phyloP scores from a whole-genome alignment of 2,113 vertebrate species.

The Bos javanicus region DNA sequence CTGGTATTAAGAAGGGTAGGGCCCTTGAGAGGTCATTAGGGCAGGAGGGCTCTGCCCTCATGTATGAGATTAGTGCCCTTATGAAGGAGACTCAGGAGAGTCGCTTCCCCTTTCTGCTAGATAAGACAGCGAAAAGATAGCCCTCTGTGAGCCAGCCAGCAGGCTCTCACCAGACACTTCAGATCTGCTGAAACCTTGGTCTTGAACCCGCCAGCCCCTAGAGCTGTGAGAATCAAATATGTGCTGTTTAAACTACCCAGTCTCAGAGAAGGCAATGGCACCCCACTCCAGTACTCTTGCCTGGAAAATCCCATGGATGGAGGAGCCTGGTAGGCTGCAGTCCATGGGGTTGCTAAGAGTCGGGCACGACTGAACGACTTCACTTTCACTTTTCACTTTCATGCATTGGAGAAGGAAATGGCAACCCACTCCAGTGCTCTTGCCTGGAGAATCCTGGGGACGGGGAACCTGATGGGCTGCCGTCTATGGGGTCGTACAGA shows the following conservation, averaged over 20 bases:
- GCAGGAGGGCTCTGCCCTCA: neutral
- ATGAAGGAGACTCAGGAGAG: neutral
- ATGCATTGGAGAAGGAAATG: too few relatives aligned
- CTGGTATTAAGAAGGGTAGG: neutral
- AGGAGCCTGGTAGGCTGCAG: too few relatives aligned
- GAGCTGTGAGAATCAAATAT: neutral
- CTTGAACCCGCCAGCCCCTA: neutral
- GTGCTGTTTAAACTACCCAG: neutral
- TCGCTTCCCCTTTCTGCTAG: neutral
- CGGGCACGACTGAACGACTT: too few relatives aligned
- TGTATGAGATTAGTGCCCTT: neutral
- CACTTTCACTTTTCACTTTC: too few relatives aligned
- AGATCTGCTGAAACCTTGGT: neutral
- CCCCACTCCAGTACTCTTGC: too few relatives aligned
- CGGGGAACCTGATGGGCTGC: too few relatives aligned
- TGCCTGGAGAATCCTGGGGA: too few relatives aligned
- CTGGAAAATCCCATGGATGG: too few relatives aligned
- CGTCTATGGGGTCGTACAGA: too few relatives aligned
- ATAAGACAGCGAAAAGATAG: neutral
- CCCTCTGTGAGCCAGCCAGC: neutral
- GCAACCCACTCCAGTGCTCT: too few relatives aligned
- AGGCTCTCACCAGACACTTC: neutral
- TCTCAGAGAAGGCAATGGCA: too few relatives aligned
- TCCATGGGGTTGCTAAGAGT: too few relatives aligned
- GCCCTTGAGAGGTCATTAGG: neutral